Conservation (phyloP, 2,888 invertebrate genomes). For the Anagyrus pseudococci region DNA sequence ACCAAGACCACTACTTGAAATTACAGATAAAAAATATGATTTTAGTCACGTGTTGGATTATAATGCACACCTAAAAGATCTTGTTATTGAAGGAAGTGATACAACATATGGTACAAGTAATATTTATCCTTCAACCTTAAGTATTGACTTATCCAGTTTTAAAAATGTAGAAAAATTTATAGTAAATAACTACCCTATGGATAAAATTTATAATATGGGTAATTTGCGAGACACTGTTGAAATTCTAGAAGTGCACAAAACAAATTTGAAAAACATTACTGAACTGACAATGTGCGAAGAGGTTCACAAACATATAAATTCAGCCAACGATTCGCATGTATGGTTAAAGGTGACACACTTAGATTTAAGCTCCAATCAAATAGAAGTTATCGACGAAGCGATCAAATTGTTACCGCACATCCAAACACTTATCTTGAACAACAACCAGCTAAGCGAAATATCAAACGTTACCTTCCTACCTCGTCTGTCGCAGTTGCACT, state of each 20-base stretch:
- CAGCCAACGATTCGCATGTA: slow-evolving; percentile 65
- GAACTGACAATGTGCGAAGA: slow-evolving; percentile 86
- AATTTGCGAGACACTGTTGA: slow-evolving; percentile 70
- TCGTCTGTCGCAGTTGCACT: slow-evolving; percentile 75
- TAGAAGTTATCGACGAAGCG: slow-evolving; percentile 80
- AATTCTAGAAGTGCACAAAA: slow-evolving; percentile 71
- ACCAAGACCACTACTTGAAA: slow-evolving; percentile 82
- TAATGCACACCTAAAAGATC: slow-evolving; percentile 75
- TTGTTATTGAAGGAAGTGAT: slow-evolving; percentile 73
- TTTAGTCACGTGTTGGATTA: slow-evolving; percentile 92
- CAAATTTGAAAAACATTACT: slow-evolving; percentile 72
- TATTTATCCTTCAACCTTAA: slow-evolving; percentile 79
- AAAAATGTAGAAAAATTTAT: slow-evolving; percentile 77
- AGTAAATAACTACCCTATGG: slow-evolving; percentile 73
- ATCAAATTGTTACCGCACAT: slow-evolving; percentile 79
- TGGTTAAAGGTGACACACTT: slow-evolving; percentile 76
- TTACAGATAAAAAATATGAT: slow-evolving; percentile 81
- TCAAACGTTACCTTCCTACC: slow-evolving; percentile 81
- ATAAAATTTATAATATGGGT: slow-evolving; percentile 70
- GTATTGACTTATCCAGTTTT: slow-evolving; percentile 84
- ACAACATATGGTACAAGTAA: slow-evolving; percentile 81
- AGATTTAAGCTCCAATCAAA: slow-evolving; percentile 81
- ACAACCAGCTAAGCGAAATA: slow-evolving; percentile 79
- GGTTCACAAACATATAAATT: slow-evolving; percentile 72
- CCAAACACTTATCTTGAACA: slow-evolving; percentile 74